Conservation (phyloP, 2,888 invertebrate genomes). For the Hermodice carunculata region DNA sequence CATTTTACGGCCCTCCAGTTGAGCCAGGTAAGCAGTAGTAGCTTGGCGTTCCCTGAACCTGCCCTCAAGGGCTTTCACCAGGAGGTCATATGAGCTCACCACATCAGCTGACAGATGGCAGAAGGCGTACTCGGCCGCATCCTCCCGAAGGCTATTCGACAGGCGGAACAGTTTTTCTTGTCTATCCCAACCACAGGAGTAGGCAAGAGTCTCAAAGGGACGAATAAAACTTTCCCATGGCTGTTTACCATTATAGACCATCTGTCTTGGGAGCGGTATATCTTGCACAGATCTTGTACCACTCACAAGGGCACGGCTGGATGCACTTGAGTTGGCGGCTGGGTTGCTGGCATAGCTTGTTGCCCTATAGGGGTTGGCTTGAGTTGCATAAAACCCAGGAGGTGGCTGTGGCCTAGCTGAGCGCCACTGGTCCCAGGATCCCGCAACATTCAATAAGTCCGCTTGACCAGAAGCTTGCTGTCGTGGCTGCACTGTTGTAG, state of each 20-base stretch:
- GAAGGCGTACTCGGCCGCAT: slow-evolving; percentile 31
- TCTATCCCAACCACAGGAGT: slow-evolving; percentile 22
- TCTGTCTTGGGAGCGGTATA: slow-evolving; percentile 23
- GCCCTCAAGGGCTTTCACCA: slow-evolving; percentile 11
- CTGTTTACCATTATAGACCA: slow-evolving; percentile 22
- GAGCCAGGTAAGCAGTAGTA: slow-evolving; percentile 26
- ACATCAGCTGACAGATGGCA: slow-evolving; percentile 17
- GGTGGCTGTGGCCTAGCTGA: no score
- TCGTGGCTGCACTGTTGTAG: no score
- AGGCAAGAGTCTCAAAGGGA: slow-evolving; percentile 16
- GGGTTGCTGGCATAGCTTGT: no score
- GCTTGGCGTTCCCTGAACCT: slow-evolving; percentile 23
- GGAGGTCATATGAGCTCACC: slow-evolving; percentile 4
- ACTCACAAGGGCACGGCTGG: no score
- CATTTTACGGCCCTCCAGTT: slow-evolving; percentile 25
- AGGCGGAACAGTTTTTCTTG: slow-evolving; percentile 25
- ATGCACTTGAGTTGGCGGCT: no score
- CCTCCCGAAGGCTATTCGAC: slow-evolving; percentile 19
- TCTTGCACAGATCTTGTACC: no score
- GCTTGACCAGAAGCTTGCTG: no score
- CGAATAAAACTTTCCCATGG: slow-evolving; percentile 25
- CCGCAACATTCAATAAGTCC: no score
- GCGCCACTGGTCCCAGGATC: no score
- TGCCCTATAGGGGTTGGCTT: no score
- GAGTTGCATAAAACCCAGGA: no score